Percentiles rank a stretch among this genome's conserved stretches.
Evolutionary conservation across 1,140 invertebrate species (phyloP).

Genomic region (Drosophila funebris): DNA sequence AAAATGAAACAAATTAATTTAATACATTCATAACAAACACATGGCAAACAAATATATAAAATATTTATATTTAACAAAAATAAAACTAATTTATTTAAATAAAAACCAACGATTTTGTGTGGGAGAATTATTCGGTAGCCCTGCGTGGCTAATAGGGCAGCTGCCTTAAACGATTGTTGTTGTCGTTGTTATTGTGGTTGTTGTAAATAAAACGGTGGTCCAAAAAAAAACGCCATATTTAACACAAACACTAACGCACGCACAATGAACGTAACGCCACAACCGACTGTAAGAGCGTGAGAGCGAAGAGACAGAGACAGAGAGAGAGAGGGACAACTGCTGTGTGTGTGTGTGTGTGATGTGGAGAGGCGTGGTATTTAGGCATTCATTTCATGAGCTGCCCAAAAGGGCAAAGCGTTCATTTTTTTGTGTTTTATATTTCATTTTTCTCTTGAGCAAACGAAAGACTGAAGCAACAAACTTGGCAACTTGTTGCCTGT

Average conservation of each 20-base stretch:
- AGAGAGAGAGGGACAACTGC: conserved; percentile 17
- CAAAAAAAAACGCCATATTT: conserved; percentile 66
- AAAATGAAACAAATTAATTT: too few species aligned
- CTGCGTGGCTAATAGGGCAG: conserved; percentile 19
- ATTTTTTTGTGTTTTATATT: conserved; percentile 37
- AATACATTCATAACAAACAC: too few species aligned
- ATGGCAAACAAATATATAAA: too few species aligned
- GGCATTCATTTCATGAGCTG: conserved; percentile 63
- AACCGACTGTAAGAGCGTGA: background rate
- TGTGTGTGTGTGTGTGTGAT: conserved; percentile 26
- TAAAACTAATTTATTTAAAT: background rate
- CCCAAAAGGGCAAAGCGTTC: conserved; percentile 67
- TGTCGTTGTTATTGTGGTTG: background rate
- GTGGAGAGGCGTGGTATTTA: conserved; percentile 67
- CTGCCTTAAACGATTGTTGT: background rate
- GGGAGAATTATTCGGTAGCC: background rate
- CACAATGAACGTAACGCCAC: conserved; percentile 23
- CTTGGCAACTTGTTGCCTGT: conserved; percentile 7
- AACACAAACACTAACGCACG: conserved; percentile 44
- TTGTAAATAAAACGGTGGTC: background rate
- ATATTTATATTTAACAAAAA: too few species aligned
- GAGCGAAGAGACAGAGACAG: conserved; percentile 18
- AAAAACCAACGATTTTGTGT: background rate
- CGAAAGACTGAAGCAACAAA: conserved; percentile 55
- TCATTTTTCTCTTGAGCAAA: conserved; percentile 16